A percentile compares a stretch with the other conserved stretches of the same genome.
phyloP scores from a whole-genome alignment of 2,113 vertebrate genomes.

The Muntiacus muntjak region DNA sequence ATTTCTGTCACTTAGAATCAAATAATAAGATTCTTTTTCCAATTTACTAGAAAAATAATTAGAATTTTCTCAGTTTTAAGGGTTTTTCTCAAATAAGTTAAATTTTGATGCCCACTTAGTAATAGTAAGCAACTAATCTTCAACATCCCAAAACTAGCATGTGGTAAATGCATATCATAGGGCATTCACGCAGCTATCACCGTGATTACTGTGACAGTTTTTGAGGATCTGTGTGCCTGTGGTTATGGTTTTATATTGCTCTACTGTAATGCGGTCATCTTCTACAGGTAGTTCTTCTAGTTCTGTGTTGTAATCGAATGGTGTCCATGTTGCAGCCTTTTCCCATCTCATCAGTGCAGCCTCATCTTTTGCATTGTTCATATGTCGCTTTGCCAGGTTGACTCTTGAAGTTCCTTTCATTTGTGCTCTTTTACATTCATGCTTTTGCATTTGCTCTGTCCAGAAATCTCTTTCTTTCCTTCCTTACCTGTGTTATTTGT shows the following conservation, averaged over 20 bases:
- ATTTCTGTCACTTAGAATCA: neutral
- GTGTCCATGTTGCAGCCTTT: neutral
- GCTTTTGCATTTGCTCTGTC: neutral
- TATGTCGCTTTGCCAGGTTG: neutral
- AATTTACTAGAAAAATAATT: neutral
- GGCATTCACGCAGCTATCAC: neutral
- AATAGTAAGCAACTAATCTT: neutral
- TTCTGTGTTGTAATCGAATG: neutral
- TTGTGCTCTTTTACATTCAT: neutral
- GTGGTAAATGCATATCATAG: neutral
- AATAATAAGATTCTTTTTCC: neutral
- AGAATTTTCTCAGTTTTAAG: conserved; percentile 21
- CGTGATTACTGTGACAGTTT: neutral
- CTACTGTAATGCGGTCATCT: neutral
- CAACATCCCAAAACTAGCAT: neutral
- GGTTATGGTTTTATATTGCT: neutral
- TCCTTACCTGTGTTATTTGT: neutral
- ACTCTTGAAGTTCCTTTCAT: neutral
- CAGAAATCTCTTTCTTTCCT: neutral
- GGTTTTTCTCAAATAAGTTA: neutral
- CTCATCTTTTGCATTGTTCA: neutral
- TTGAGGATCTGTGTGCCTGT: neutral
- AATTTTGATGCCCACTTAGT: neutral
- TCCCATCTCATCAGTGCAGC: neutral
- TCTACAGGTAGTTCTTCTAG: neutral